Conservation (phyloP, 2,113 vertebrate genomes). For the Perca schrenkii region DNA sequence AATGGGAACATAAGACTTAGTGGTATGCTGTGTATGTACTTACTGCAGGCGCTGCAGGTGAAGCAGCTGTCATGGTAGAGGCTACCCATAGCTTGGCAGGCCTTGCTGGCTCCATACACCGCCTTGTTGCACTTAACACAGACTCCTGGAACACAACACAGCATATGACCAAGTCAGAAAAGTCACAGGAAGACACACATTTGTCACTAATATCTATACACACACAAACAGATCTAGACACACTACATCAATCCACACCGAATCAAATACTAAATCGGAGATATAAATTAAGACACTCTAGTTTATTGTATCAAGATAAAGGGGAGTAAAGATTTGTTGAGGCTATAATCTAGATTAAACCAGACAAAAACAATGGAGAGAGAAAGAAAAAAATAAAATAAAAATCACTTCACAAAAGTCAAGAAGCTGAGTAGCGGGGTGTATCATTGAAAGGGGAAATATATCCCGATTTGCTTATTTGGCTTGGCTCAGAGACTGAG, state of each 20-base stretch:
- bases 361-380: conserved; percentile 37
- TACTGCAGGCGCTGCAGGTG: conserved; percentile 96
- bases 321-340: neutral
- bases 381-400: neutral
- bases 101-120: conserved; percentile 92
- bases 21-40: conserved; percentile 77
- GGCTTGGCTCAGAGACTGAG: conserved; percentile 72
- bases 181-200: neutral
- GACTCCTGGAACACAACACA: conserved; percentile 83
- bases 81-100: conserved; percentile 98
- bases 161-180: conserved; percentile 18
- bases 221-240: neutral
- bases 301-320: conserved; percentile 13
- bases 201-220: neutral
- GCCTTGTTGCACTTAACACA: conserved; percentile 95
- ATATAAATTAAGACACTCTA: neutral
- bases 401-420: conserved; percentile 35
- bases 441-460: conserved; percentile 67
- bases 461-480: conserved; percentile 74
- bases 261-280: neutral
- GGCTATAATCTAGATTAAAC: conserved; percentile 25
- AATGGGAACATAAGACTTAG: conserved; percentile 7
- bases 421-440: conserved; percentile 56
- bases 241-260: neutral
- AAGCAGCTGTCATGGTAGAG: conserved; percentile 96